Percentiles rank a stretch among this genome's conserved stretches.
Conservation (phyloP, 2,113 vertebrate species). For the Climacteris rufus region DNA sequence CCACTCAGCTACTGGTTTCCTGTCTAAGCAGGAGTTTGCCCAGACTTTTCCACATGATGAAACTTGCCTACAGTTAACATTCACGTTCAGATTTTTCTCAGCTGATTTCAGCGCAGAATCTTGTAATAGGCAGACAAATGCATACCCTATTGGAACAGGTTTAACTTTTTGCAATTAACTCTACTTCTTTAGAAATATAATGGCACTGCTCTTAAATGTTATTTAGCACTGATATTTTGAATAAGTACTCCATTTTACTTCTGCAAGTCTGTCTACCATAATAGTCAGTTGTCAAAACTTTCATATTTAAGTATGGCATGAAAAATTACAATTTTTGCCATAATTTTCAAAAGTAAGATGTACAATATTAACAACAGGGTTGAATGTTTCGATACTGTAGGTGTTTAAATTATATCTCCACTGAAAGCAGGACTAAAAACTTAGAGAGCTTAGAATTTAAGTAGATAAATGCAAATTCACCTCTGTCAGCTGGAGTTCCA, state of each 20-base stretch:
- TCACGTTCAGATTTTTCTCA: not conserved
- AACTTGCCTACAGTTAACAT: not conserved
- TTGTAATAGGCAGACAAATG: not conserved
- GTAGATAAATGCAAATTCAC: not conserved
- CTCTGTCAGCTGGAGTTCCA: not conserved
- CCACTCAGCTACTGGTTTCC: not conserved
- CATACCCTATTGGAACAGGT: not conserved
- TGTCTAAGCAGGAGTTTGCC: not conserved
- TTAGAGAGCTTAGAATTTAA: not conserved
- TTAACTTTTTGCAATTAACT: not conserved
- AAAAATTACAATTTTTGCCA: not conserved
- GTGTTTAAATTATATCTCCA: not conserved
- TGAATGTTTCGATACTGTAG: not conserved
- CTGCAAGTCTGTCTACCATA: not conserved
- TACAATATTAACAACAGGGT: not conserved
- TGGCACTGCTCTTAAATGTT: not conserved
- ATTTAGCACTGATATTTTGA: not conserved
- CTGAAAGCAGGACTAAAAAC: not conserved
- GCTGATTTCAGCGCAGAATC: not conserved
- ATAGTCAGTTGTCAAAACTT: not conserved
- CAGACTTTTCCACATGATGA: not conserved
- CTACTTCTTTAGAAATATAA: not conserved
- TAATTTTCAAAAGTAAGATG: not conserved
- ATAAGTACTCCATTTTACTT: not conserved
- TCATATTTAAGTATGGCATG: not conserved